These are phyloP conservation scores for Hylaeus anthracinus DNA, from an alignment of 1,140 invertebrate species.

Conservation along the genomic window DNA sequence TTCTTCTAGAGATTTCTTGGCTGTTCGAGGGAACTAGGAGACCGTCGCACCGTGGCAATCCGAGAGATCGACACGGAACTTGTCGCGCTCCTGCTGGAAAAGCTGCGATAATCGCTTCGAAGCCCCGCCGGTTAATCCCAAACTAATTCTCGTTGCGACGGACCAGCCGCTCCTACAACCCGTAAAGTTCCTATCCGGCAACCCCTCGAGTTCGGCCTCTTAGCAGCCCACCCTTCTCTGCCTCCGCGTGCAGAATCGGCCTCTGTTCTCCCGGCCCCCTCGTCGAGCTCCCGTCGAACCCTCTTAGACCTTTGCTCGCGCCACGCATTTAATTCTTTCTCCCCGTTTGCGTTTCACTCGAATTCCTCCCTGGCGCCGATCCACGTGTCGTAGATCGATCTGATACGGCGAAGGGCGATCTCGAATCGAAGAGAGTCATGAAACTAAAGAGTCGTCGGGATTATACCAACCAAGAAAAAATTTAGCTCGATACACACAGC, in stretches of 20 bases:
- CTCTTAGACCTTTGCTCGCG: conserved; percentile 8
- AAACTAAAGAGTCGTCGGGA: no score
- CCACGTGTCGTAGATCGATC: not conserved
- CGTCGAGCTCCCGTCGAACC: no score
- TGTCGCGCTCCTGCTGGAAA: conserved; percentile 75
- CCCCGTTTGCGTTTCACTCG: conserved; percentile 70
- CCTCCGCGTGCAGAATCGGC: not conserved
- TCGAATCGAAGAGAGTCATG: no score
- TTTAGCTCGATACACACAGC: no score
- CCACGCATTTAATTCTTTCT: conserved; percentile 67
- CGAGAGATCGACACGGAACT: conserved; percentile 72
- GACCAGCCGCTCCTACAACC: conserved; percentile 58
- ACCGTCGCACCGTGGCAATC: conserved; percentile 53
- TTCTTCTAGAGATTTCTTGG: not conserved
- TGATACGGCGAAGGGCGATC: no score
- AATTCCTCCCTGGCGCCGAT: conserved; percentile 58
- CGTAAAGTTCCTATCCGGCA: conserved; percentile 31
- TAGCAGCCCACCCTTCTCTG: not conserved
- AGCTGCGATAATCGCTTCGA: conserved; percentile 76
- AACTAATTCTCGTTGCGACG: conserved; percentile 75
- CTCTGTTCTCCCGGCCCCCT: not conserved
- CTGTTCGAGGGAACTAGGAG: conserved; percentile 46
- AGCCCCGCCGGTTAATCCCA: conserved; percentile 75
- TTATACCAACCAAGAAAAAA: no score
- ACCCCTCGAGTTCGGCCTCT: conserved; percentile 14